Conservation (phyloP, 2,113 vertebrate genomes). For the Marmota flaviventris region DNA sequence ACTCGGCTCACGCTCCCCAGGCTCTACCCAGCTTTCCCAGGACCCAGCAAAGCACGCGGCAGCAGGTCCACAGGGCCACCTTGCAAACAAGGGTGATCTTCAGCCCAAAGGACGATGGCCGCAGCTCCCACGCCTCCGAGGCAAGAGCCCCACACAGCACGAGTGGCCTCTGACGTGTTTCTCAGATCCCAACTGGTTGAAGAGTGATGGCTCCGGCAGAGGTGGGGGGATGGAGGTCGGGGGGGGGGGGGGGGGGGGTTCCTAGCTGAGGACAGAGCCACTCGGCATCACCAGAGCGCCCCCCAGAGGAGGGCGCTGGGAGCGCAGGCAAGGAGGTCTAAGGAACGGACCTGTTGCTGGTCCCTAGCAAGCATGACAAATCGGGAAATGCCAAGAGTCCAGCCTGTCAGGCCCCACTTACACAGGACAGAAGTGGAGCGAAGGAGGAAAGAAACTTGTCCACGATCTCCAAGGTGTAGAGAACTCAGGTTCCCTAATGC, state of each 20-base stretch:
- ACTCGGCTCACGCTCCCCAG: neutral
- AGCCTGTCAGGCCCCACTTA: neutral
- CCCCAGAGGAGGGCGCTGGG: neutral
- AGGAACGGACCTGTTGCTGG: neutral
- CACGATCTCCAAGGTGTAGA: accelerated
- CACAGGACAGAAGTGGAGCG: neutral
- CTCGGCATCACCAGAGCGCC: neutral
- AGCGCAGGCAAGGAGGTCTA: accelerated
- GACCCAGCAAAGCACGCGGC: accelerated
- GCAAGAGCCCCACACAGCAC: no score
- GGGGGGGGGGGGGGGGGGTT: accelerated
- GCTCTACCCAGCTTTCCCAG: neutral
- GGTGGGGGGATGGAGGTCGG: no score
- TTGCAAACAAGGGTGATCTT: neutral
- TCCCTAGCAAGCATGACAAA: neutral
- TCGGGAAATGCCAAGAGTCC: neutral
- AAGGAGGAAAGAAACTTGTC: neutral
- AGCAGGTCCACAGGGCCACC: accelerated
- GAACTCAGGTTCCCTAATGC: neutral
- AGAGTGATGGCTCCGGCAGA: no score
- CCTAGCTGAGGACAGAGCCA: neutral
- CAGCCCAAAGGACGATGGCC: neutral
- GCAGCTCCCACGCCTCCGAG: accelerated
- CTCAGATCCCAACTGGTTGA: no score
- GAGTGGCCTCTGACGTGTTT: neutral